Conservation (phyloP, 2,888 invertebrate species). For the Trachelus stipa region DNA sequence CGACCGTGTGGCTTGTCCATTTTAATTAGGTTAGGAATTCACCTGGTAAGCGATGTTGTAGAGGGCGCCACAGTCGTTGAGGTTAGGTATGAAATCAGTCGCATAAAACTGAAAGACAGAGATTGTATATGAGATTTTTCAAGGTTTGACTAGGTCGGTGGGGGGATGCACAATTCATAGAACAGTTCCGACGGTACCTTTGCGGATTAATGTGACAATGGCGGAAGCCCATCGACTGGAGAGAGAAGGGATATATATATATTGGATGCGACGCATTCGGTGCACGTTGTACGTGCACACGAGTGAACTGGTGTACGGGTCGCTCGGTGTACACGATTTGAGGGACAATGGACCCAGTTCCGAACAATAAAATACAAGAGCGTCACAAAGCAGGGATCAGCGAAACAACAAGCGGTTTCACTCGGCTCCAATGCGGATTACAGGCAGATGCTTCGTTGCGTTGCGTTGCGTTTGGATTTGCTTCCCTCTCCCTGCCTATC, state of each 20-base stretch:
- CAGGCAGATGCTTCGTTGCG: slow-evolving; percentile 54
- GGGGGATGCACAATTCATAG: too few relatives aligned
- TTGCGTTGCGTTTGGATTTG: slow-evolving; percentile 20
- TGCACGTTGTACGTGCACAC: slow-evolving; percentile 14
- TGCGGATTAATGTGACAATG: too few relatives aligned
- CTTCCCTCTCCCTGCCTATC: too few relatives aligned
- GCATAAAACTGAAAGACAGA: too few relatives aligned
- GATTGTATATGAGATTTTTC: too few relatives aligned
- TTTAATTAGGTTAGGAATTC: neutral
- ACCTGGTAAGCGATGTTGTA: too few relatives aligned
- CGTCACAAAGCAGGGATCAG: slow-evolving; percentile 59
- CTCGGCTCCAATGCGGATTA: slow-evolving; percentile 53
- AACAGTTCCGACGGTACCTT: too few relatives aligned
- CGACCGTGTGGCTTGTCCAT: neutral
- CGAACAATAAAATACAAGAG: slow-evolving; percentile 58
- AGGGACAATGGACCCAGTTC: slow-evolving; percentile 51
- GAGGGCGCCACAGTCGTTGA: too few relatives aligned
- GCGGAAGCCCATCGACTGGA: too few relatives aligned
- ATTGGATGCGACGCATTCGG: slow-evolving; percentile 28
- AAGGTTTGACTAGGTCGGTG: too few relatives aligned
- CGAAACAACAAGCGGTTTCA: slow-evolving; percentile 62
- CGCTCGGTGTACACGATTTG: slow-evolving; percentile 55
- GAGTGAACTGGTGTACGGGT: slow-evolving; percentile 36
- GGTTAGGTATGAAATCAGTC: too few relatives aligned
- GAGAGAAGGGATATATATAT: slow-evolving; percentile 18